phyloP scores from a whole-genome alignment of 2,113 vertebrate species.

The Neomonachus schauinslandi region DNA sequence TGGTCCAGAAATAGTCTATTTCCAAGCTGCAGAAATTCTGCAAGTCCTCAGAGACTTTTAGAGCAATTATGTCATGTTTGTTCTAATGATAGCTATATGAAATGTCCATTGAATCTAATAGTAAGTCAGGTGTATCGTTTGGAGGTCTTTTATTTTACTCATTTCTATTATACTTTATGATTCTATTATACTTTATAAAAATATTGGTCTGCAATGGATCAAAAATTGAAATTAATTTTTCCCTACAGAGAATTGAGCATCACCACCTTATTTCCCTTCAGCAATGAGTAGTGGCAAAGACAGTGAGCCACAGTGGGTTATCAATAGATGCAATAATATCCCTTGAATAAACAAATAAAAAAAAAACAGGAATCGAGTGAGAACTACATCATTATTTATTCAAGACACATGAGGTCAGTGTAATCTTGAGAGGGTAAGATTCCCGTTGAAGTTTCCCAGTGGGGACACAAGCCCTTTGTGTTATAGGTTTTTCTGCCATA shows the following conservation, averaged over 20 bases:
- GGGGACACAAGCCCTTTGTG: neutral
- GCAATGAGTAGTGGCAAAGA: neutral
- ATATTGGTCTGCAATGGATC: neutral
- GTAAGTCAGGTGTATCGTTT: neutral
- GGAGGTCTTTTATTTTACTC: neutral
- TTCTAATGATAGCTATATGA: neutral
- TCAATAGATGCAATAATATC: neutral
- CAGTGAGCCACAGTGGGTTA: neutral
- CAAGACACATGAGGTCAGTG: neutral
- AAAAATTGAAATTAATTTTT: neutral
- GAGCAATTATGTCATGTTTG: neutral
- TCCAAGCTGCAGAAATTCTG: neutral
- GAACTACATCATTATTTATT: neutral
- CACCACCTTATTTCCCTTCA: neutral
- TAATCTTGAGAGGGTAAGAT: neutral
- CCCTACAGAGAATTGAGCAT: neutral
- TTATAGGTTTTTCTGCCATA: neutral
- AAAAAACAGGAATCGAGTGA: neutral
- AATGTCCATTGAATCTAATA: conserved; percentile 17
- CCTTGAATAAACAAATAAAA: neutral
- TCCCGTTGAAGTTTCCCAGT: neutral
- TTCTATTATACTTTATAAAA: conserved; percentile 26
- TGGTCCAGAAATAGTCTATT: neutral
- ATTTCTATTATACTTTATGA: conserved; percentile 18
- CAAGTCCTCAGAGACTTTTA: neutral